phyloP scores from a whole-genome alignment of 2,888 invertebrate species.

The Bhutanitis thaidina region DNA sequence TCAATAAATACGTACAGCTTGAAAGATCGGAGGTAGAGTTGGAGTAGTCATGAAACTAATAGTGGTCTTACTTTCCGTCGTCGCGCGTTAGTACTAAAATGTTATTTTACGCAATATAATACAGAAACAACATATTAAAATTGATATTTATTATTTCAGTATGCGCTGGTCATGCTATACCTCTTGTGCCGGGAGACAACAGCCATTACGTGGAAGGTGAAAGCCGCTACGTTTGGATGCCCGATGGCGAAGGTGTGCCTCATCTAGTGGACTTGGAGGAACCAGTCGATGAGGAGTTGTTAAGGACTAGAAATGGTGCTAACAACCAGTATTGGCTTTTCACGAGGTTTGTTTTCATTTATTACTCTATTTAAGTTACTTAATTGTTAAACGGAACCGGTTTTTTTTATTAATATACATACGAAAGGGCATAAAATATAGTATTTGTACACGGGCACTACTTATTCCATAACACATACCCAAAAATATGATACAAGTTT shows the following conservation, averaged over 20 bases:
- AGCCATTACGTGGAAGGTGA: conserved; percentile 51
- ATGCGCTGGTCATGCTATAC: conserved; percentile 36
- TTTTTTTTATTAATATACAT: too few species aligned
- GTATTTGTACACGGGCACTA: too few species aligned
- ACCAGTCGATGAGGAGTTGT: conserved; percentile 29
- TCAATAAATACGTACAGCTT: conserved; percentile 12
- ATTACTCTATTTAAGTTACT: too few species aligned
- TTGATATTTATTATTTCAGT: conserved; percentile 24
- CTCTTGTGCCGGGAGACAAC: conserved; percentile 43
- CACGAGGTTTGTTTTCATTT: conserved; percentile 32
- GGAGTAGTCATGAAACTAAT: conserved; percentile 33
- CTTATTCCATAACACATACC: too few species aligned
- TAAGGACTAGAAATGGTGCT: conserved; percentile 39
- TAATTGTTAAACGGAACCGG: too few species aligned
- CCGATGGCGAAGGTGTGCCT: conserved; percentile 46
- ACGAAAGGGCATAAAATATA: too few species aligned
- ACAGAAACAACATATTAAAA: neutral
- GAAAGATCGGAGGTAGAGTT: neutral
- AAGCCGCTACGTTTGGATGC: conserved; percentile 55
- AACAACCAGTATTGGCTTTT: conserved; percentile 51
- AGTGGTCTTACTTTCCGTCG: conserved; percentile 30
- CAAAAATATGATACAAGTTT: too few species aligned
- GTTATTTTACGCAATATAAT: neutral
- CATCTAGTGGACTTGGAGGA: conserved; percentile 46
- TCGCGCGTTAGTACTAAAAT: conserved; percentile 35